Conservation (phyloP, 2,797 vertebrate species). For the Bryconaethiops microstoma region DNA sequence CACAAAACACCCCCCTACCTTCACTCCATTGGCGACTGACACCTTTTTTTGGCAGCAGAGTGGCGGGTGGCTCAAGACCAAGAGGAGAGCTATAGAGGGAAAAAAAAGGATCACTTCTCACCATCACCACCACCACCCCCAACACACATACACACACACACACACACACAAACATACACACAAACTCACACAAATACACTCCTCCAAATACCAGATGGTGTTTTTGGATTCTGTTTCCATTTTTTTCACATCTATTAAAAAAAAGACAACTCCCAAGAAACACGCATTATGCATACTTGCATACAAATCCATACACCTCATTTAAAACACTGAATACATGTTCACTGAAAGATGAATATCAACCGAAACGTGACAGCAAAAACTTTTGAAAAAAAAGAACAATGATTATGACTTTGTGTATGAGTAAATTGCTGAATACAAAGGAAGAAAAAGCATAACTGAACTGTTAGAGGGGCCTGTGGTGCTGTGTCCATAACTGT, state of each 20-base stretch:
- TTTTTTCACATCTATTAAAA: slow-evolving; percentile 87
- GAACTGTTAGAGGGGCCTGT: slow-evolving; percentile 25
- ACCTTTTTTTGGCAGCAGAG: slow-evolving; percentile 95
- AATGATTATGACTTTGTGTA: slow-evolving; percentile 13
- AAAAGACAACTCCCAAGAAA: slow-evolving; percentile 61
- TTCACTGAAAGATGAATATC: slow-evolving; percentile 38
- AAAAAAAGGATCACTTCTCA: slow-evolving; percentile 86
- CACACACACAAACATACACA: slow-evolving; percentile 54
- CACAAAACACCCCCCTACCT: slow-evolving; percentile 60
- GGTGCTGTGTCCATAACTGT: slow-evolving; percentile 50
- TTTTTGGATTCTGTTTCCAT: slow-evolving; percentile 93
- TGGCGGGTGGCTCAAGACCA: slow-evolving; percentile 90
- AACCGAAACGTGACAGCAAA: slow-evolving; percentile 51
- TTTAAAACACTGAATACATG: slow-evolving; percentile 34
- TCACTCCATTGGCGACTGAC: slow-evolving; percentile 86
- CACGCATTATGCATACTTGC: slow-evolving; percentile 57
- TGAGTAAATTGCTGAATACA: slow-evolving; percentile 32
- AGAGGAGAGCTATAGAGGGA: slow-evolving; percentile 88
- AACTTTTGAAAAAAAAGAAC: slow-evolving; percentile 50
- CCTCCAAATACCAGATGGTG: slow-evolving; percentile 94
- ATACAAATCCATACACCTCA: slow-evolving; percentile 46
- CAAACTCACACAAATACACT: slow-evolving; percentile 57
- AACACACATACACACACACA: slow-evolving; percentile 23
- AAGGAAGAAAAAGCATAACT: slow-evolving; percentile 4
- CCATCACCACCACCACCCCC: slow-evolving; percentile 71